Conservation (phyloP, 2,113 vertebrate genomes). For the Dicrurus megarhynchus region DNA sequence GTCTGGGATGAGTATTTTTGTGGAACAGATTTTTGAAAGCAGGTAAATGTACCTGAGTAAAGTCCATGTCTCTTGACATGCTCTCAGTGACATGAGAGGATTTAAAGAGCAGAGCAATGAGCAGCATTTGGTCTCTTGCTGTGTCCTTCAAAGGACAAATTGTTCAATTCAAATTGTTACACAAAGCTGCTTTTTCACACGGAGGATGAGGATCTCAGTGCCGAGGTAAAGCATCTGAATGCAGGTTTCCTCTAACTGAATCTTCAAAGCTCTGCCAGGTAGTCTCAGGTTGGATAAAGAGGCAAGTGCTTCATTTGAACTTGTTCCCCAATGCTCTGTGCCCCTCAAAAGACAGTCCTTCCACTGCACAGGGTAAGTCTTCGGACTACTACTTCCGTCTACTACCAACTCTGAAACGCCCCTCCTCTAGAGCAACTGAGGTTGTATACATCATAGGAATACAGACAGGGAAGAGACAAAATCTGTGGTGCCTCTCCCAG, state of each 20-base stretch:
- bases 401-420: background rate
- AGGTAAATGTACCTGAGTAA: background rate
- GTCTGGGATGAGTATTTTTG: background rate
- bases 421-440: background rate
- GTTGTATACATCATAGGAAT: background rate
- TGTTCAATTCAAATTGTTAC: too few species aligned
- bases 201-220: background rate
- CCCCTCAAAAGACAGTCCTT: background rate
- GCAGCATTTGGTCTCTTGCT: background rate
- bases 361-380: background rate
- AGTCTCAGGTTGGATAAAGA: background rate
- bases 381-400: rapidly evolving
- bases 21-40: background rate
- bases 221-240: background rate
- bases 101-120: background rate
- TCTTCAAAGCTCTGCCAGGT: background rate
- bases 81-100: background rate
- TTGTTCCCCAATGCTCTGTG: background rate
- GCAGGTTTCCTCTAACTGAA: background rate
- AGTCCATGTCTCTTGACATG: background rate
- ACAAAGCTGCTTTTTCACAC: background rate
- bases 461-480: background rate
- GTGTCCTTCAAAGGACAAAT: background rate
- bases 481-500: background rate
- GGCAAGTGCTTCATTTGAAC: background rate